Base-by-base conservation (phyloP, 2,113 vertebrate species). In the Aegotheles bennettii region DNA sequence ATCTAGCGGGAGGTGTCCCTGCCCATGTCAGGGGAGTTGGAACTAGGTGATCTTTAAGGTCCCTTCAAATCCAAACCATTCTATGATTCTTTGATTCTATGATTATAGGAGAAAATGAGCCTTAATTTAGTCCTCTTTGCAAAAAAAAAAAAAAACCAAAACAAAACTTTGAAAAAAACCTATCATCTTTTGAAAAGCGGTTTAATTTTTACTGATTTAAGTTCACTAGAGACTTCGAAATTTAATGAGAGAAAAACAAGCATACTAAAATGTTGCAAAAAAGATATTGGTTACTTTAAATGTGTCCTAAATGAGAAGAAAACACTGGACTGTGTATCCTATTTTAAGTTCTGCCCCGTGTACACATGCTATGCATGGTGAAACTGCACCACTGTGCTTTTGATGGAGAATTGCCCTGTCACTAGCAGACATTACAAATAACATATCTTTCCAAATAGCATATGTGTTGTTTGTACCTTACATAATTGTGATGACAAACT, bases 401-500 rank as follows among this genome's bases (percentile, higher is more conserved):
- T 47, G 28, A 31, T 63, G 38, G 51, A 56, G 68, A 90, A 76
- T 51, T 64, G 24, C 28, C n/a, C 79, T 73, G 50, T 11, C 57
- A 60, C n/a, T 40, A 73, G 24, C 20, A 69, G 61, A 71, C 19
- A 57, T 90, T 60, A n/a, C 25, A 84, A 91, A 82, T 43, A 85
- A 48, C 33, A 23, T 81, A 23, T 74, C 25, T 21, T 74, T 87
- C 47, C 43, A 87, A 57, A 67, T 2, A 54, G 12, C 0, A 0
- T 61, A 42, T 2, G 11, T 47, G 42, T 47, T 70, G 85, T 89
- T 93, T 93, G 38, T 75, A 87, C 33, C 35, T 82, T 60, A 73
- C 40, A 56, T 83, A 87, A 84, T 2, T 93, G 88, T 90, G 82
- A 88, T 83, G n/a, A 76, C 47, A 94, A 93, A 87, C 36, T 73